A percentile compares a stretch with the other conserved stretches of the same genome.
Conservation (phyloP, 23 tunicate species). For the Botrylloides violaceus region DNA sequence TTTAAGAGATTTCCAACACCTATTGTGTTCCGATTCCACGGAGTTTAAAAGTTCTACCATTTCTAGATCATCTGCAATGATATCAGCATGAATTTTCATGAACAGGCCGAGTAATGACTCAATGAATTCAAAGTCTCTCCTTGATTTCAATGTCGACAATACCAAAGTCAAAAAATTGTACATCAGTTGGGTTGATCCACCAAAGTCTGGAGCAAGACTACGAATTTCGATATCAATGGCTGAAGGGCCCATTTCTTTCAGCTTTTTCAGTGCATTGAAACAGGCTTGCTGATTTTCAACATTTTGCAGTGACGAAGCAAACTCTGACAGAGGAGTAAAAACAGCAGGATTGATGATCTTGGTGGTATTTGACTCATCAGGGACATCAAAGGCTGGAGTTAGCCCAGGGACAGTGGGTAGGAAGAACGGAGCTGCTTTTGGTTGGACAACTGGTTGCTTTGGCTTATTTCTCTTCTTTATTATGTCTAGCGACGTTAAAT, state of each 20-base stretch:
- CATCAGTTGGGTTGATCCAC: constrained; percentile 57
- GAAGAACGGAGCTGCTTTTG: constrained; percentile 85
- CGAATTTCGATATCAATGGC: constrained; percentile 68
- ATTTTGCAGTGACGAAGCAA: constrained; percentile 15
- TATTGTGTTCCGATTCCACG: constrained; percentile 27
- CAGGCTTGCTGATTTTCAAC: neutral
- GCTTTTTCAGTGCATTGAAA: constrained; percentile 18
- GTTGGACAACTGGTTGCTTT: constrained; percentile 69
- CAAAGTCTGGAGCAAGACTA: constrained; percentile 42
- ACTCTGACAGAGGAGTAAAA: constrained; percentile 23
- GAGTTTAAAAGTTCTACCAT: constrained; percentile 1
- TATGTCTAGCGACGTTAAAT: constrained; percentile 49
- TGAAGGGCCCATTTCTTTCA: constrained; percentile 60
- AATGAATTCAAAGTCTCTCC: constrained; percentile 69
- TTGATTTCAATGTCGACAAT: constrained; percentile 21
- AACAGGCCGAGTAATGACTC: constrained; percentile 69
- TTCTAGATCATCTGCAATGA: neutral
- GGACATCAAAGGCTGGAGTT: constrained; percentile 21
- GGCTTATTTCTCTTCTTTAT: constrained; percentile 80
- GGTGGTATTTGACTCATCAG: constrained; percentile 21
- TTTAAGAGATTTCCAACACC: constrained; percentile 20
- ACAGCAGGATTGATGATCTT: constrained; percentile 6
- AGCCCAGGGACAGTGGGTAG: constrained; percentile 58
- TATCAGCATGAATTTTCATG: constrained; percentile 22
- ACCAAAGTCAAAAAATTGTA: constrained; percentile 45